Evolutionary conservation across 2,113 vertebrate genomes (phyloP), one percentile per base, ranked within the genome.

Genomic region (Zosterops borbonicus): DNA sequence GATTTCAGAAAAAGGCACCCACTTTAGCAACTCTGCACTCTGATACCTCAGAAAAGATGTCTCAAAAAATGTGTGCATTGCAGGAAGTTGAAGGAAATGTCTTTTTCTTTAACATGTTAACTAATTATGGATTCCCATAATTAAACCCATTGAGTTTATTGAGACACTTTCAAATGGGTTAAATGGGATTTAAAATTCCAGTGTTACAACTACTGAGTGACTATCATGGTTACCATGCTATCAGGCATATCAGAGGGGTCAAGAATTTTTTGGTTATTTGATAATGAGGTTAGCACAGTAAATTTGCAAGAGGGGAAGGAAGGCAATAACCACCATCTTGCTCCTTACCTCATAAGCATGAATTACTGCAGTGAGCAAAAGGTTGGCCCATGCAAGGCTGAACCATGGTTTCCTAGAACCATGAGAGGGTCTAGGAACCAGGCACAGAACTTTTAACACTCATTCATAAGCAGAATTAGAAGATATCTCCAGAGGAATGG

Each of bases 1-100:
- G 60, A 91, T 92, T 82, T 77, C 73, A 87, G 52, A 85, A 77
- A 76, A 93, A 85, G 9, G 22, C 63, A 75, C 4, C 31, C 53
- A 78, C 63, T 85, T 80, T 83, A 63, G 28, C 12, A 71, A 46
- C 37, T 80, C 49, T 60, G 23, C 49, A 55, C 35, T 79, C 52
- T 62, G 44, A 78, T 82, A 27, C 37, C 42, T 69, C 60, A 65
- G 50, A 42, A 78, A 84, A 63, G 7, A 49, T 67, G 8, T 27
- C 27, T 90, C 59, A 69, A 89, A 95, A 89, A 89, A 76, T 39
- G 5, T 52, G 59, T 16, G 4, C 4, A 14, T 52, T 83, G 7
- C 19, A 91, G 90, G 7, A 7, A 64, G 14, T 50, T 93, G 19
- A 88, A 86, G 42, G 70, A 71, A 85, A 62, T 3, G 1, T 47